Evolutionary conservation across 2,113 vertebrate genomes (phyloP), one percentile per base, ranked within the genome.

Genomic region (Paraplagusia blochii): DNA sequence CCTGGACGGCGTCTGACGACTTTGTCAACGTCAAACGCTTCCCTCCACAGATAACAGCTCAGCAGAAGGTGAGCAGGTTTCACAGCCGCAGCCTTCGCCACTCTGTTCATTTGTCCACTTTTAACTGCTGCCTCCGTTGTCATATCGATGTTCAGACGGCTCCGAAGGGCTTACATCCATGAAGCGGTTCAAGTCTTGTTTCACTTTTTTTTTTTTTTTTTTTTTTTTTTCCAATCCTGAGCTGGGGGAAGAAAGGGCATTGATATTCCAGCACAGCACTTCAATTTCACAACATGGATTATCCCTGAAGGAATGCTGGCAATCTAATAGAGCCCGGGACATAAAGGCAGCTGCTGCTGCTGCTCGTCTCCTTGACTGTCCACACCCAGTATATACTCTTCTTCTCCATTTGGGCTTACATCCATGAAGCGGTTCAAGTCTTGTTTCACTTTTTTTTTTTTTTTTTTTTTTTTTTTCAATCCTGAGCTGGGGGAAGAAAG

Each of bases 281-380:
- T 82, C 84, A 87, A 88, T 85, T 90, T 85, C 82, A 81, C 80
- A 82, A 84, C 74, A 82, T 81, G 76, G 86, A 89, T 88, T 87
- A 88, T 87, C 83, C 87, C 83, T 49, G 44, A 75, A 85, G 85
- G 83, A 76, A 80, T 53, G 53, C 72, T 36, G 63, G 78, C 80
- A 86, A 74, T 85, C 78, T 67, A 45, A 66, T 34, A 55, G 66
- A 70, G 69, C 14, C 53, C 42, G 46, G 70, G 64, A 80, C 76
- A 82, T 78, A 69, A 79, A 81, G 74, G 72, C 64, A 40, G 56
- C 51, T 12, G 18, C 64, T 55, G 56, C 51, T 12, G 18, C 64
- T 55, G 22, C 57, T 62, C 66, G 44, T 50, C 69, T 71, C 65
- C 58, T 58, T 47, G 63, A 66, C 69, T 12, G 48, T 67, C 80